Conservation (phyloP, 2,113 vertebrate species). For the Panthera uncia region DNA sequence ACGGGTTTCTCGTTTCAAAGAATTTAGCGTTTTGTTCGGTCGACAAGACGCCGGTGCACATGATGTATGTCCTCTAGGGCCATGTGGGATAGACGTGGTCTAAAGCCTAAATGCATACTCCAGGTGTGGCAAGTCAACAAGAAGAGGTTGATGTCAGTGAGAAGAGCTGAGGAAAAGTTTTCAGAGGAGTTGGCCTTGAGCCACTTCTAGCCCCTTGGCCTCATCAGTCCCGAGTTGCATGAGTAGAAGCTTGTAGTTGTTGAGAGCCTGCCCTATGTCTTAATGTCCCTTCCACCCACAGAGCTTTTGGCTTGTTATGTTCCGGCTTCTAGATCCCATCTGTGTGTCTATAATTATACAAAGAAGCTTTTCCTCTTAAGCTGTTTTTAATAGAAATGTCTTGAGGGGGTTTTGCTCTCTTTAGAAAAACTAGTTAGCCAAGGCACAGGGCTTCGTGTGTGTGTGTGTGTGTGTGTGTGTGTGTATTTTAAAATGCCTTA, state of each 20-base stretch:
- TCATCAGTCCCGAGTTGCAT: constrained; percentile 26
- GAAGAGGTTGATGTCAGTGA: background rate
- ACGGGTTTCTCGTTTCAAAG: background rate
- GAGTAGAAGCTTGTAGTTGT: constrained; percentile 53
- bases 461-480: background rate
- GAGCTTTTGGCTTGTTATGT: constrained; percentile 39
- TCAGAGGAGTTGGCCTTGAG: background rate
- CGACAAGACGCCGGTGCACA: background rate
- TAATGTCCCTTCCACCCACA: constrained; percentile 55
- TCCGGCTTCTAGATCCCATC: constrained; percentile 61
- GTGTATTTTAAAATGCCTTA: constrained; percentile 19
- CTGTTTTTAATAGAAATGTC: constrained; percentile 70
- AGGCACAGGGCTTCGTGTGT: background rate
- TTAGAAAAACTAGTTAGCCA: constrained; percentile 59
- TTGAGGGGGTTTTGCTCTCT: constrained; percentile 48
- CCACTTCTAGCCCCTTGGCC: constrained; percentile 14
- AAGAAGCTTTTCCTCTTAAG: constrained; percentile 62
- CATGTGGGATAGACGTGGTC: background rate
- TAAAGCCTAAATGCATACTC: background rate
- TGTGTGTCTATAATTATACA: constrained; percentile 68
- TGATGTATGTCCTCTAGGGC: background rate
- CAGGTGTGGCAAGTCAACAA: background rate
- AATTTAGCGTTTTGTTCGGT: constrained; percentile 12
- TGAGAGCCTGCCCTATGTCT: constrained; percentile 14
- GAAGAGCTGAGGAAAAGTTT: background rate